Percentiles rank a stretch among this genome's conserved stretches.
Evolutionary conservation across 2,113 vertebrate species (phyloP).

Genomic region (Sialia sialis): DNA sequence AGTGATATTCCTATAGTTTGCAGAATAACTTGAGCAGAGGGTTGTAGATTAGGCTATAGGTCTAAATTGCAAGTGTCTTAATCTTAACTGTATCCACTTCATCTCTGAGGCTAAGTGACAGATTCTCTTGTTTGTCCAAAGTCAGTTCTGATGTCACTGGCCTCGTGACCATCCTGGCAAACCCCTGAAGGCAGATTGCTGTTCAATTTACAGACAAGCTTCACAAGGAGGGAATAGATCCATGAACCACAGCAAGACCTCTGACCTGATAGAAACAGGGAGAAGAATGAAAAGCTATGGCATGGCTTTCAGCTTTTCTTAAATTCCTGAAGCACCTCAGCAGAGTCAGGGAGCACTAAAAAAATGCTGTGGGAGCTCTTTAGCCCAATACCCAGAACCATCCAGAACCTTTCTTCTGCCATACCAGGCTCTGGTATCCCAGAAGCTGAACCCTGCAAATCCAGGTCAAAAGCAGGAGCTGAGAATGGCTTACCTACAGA

Average conservation of each 20-base stretch:
- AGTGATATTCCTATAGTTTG: not conserved
- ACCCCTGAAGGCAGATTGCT: not conserved
- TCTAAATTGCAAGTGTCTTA: not conserved
- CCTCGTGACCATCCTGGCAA: not conserved
- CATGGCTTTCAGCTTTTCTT: not conserved
- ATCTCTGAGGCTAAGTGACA: not conserved
- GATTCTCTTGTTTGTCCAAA: not conserved
- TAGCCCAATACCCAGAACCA: not conserved
- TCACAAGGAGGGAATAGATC: not conserved
- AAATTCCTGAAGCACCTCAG: not conserved
- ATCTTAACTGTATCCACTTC: not conserved
- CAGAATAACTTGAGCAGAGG: not conserved
- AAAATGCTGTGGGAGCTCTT: not conserved
- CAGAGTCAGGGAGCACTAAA: not conserved
- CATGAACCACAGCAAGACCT: not conserved
- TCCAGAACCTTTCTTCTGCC: not conserved
- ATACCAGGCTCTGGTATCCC: not conserved
- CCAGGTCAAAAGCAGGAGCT: not conserved
- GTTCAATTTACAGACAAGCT: not conserved
- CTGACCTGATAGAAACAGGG: not conserved
- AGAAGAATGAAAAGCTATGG: not conserved
- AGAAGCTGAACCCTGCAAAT: not conserved
- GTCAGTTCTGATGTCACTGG: not conserved
- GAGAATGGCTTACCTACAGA: not conserved
- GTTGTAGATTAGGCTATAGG: not conserved